These are phyloP conservation scores for Opisthograptis luteolata DNA, from an alignment of 2,888 invertebrate species.

Conservation along the genomic window DNA sequence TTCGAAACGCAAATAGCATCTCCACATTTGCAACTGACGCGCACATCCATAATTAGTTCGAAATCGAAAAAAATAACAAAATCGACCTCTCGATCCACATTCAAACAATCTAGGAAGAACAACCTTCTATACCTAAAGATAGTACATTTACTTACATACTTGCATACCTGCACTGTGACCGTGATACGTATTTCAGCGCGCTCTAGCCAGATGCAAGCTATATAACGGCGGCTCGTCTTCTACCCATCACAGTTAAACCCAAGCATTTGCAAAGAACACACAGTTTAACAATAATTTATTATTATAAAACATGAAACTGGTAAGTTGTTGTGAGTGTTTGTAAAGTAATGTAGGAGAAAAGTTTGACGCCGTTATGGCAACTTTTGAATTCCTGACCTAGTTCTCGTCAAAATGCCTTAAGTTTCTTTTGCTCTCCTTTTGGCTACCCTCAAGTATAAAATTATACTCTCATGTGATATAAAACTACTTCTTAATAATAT, in stretches of 20 bases:
- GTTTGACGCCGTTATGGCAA: neutral
- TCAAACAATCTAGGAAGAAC: conserved; percentile 57
- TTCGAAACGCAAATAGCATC: neutral
- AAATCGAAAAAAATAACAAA: conserved; percentile 34
- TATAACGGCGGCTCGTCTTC: conserved; percentile 62
- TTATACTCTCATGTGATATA: no score
- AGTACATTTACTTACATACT: conserved; percentile 24
- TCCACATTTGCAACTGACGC: neutral
- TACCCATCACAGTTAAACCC: conserved; percentile 68
- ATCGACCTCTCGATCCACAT: conserved; percentile 46
- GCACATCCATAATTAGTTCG: conserved; percentile 18
- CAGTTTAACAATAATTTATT: conserved; percentile 44
- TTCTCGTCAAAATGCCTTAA: no score
- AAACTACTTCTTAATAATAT: no score
- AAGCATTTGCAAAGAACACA: conserved; percentile 53
- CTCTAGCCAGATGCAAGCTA: conserved; percentile 54
- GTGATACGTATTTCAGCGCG: conserved; percentile 73
- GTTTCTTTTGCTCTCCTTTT: neutral
- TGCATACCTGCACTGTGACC: conserved; percentile 53
- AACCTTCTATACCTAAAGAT: conserved; percentile 43
- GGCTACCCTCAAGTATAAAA: no score
- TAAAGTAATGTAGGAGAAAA: neutral
- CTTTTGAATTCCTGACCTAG: no score
- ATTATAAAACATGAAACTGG: conserved; percentile 73
- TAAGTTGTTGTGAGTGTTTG: conserved; percentile 53